phyloP scores from a whole-genome alignment of 92 coral and sea anemone genomes.

The Porites evermanni region DNA sequence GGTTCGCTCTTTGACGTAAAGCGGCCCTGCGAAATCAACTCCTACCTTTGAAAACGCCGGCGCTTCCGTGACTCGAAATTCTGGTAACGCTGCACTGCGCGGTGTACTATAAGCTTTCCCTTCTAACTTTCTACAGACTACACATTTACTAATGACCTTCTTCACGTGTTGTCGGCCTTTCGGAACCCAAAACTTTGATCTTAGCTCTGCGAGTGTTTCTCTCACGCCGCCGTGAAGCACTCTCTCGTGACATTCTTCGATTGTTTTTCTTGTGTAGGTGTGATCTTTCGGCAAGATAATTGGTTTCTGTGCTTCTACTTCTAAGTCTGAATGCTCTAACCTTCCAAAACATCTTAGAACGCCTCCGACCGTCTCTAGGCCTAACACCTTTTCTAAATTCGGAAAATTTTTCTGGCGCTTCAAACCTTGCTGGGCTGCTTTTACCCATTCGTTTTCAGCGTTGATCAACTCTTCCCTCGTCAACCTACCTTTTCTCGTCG shows the following conservation, averaged over 20 bases:
- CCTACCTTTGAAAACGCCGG: conserved; percentile 52
- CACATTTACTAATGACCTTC: conserved; percentile 35
- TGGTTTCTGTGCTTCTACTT: conserved; percentile 26
- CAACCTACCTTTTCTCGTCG: conserved; percentile 5
- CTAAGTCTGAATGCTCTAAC: conserved; percentile 44
- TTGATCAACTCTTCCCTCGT: conserved; percentile 12
- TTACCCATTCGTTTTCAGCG: conserved; percentile 42
- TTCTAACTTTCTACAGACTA: conserved; percentile 25
- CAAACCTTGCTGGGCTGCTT: conserved; percentile 24
- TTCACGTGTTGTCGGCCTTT: conserved; percentile 57
- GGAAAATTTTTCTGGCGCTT: conserved; percentile 11
- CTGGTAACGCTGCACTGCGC: conserved; percentile 43
- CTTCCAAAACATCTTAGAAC: conserved; percentile 56
- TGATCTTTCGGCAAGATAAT: conserved; percentile 57
- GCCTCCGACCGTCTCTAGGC: conserved; percentile 37
- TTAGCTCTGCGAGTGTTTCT: conserved; percentile 54
- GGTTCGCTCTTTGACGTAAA: conserved; percentile 30
- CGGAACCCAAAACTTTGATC: conserved; percentile 61
- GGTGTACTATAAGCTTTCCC: conserved; percentile 36
- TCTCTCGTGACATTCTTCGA: conserved; percentile 37
- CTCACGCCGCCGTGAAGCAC: conserved; percentile 56
- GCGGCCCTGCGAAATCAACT: conserved; percentile 62
- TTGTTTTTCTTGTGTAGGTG: conserved; percentile 22
- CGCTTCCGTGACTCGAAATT: conserved; percentile 21
- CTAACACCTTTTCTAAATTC: conserved; percentile 26